Evolutionary conservation across 2,888 invertebrate species (phyloP).

Genomic region (Apomyelois bistriatella): DNA sequence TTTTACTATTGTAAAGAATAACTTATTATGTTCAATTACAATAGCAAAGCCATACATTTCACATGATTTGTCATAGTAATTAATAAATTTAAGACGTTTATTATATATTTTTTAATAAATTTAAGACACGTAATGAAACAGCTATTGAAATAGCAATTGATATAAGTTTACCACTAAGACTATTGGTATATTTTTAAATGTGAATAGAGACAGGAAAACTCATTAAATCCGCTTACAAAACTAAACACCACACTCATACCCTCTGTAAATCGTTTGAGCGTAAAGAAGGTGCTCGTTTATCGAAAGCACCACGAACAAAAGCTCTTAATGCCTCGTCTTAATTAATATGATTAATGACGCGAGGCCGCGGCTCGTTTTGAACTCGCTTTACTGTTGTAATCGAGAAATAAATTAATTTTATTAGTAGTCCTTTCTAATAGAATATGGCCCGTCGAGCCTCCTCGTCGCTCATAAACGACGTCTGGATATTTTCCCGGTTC

Average conservation of each 20-base stretch:
- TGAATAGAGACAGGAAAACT: too few relatives aligned
- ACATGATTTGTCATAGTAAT: too few relatives aligned
- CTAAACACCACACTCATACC: conserved; percentile 7
- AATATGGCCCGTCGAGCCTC: conserved; percentile 50
- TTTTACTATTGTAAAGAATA: not conserved
- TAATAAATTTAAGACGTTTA: too few relatives aligned
- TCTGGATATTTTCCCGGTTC: conserved; percentile 52
- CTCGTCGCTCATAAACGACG: conserved; percentile 43
- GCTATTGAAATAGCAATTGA: too few relatives aligned
- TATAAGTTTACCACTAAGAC: too few relatives aligned
- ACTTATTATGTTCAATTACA: not conserved
- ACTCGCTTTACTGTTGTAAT: conserved; percentile 71
- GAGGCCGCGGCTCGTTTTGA: conserved; percentile 66
- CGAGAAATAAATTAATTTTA: conserved; percentile 78
- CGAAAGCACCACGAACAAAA: conserved; percentile 68
- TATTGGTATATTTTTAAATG: too few relatives aligned
- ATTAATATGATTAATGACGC: conserved; percentile 78
- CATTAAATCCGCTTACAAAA: too few relatives aligned
- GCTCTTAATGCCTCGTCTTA: conserved; percentile 71
- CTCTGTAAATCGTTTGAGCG: conserved; percentile 46
- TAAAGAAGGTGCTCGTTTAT: conserved; percentile 53
- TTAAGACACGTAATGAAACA: too few relatives aligned
- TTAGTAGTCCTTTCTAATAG: conserved; percentile 75
- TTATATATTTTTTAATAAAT: too few relatives aligned
- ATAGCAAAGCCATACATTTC: too few relatives aligned